A percentile compares a stretch with the other conserved stretches of the same genome.
phyloP scores from a whole-genome alignment of 2,113 vertebrate species.

The Antigone vipio region DNA sequence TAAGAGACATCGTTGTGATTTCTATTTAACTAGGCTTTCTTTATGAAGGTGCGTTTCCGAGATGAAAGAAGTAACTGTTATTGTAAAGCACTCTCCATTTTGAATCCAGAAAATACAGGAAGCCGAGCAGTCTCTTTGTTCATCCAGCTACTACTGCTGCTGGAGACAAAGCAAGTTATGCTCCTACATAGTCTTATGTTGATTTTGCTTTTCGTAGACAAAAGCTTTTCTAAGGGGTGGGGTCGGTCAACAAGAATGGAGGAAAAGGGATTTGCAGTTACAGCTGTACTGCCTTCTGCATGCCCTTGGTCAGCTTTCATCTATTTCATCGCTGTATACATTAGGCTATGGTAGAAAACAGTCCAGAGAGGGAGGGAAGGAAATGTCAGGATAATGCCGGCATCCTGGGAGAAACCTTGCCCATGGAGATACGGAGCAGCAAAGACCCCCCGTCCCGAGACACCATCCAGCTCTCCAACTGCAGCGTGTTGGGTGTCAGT shows the following conservation, averaged over 20 bases:
- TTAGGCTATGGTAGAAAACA: background rate
- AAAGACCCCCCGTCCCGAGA: background rate
- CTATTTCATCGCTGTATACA: conserved; percentile 46
- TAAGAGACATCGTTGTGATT: background rate
- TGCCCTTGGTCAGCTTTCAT: conserved; percentile 59
- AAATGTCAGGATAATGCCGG: background rate
- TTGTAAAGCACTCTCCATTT: conserved; percentile 42
- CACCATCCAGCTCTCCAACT: background rate
- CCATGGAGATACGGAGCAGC: background rate
- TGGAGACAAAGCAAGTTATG: conserved; percentile 62
- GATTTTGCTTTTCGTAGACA: conserved; percentile 57
- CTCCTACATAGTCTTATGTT: conserved; percentile 16
- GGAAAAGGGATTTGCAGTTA: conserved; percentile 56
- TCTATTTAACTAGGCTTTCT: background rate
- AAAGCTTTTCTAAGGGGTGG: conserved; percentile 44
- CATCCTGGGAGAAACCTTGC: conserved; percentile 3
- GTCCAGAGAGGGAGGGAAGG: background rate
- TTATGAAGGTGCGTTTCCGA: background rate
- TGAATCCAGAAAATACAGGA: conserved; percentile 57
- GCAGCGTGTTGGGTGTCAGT: background rate
- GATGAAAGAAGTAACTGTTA: conserved; percentile 20
- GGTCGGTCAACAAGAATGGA: conserved; percentile 22
- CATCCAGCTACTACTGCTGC: conserved; percentile 57
- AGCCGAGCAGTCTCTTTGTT: conserved; percentile 50
- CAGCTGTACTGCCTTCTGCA: conserved; percentile 30